phyloP scores from a whole-genome alignment of 2,113 vertebrate species.

The Pteropus alecto region DNA sequence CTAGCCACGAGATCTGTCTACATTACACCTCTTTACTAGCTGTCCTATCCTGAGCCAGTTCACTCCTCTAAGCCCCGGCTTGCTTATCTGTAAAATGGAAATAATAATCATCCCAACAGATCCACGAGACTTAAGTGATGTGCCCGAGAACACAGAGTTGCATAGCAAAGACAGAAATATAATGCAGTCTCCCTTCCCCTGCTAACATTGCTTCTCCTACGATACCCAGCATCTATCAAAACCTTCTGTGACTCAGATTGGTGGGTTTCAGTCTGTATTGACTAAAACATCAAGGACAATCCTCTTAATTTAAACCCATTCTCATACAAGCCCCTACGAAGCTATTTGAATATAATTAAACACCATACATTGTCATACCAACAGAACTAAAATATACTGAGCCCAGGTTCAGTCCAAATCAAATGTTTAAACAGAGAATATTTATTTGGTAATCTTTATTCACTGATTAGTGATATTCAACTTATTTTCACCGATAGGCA shows the following conservation, averaged over 20 bases:
- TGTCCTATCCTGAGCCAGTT: background rate
- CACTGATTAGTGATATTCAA: background rate
- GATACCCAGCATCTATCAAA: background rate
- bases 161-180: background rate
- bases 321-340: background rate
- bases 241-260: too few species aligned
- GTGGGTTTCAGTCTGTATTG: background rate
- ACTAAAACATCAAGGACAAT: background rate
- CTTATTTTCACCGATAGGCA: background rate
- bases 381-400: background rate
- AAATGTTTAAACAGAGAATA: background rate
- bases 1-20: too few species aligned
- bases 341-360: background rate
- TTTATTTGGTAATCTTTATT: background rate
- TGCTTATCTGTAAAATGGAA: background rate
- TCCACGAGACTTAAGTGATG: rapidly evolving
- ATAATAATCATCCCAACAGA: background rate
- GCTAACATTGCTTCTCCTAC: background rate
- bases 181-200: background rate
- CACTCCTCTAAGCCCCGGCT: background rate
- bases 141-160: background rate
- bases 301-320: background rate
- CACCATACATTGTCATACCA: background rate
- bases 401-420: too few species aligned
- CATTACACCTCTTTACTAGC: background rate